These are phyloP conservation scores for Drosophila pseudotakahashii DNA, from an alignment of 2,888 invertebrate species.

Conservation along the genomic window DNA sequence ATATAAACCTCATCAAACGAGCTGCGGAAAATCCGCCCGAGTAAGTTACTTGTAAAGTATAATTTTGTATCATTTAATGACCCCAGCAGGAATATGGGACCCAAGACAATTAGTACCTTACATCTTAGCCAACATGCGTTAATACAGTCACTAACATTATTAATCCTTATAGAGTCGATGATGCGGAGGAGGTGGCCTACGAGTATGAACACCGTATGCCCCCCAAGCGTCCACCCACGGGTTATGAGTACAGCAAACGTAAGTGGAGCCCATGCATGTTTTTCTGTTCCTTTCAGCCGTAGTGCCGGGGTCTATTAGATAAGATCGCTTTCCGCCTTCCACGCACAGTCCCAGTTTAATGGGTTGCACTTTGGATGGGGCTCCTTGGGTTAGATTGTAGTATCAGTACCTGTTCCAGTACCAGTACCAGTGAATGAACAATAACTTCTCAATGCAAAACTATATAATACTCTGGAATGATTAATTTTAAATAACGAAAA, in stretches of 20 bases:
- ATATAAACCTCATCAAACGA: conserved; percentile 73
- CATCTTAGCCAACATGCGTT: conserved; percentile 4
- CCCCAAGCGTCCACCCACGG: conserved; percentile 60
- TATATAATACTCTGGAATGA: conserved; percentile 28
- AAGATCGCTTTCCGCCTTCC: background rate
- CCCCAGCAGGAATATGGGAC: conserved; percentile 19
- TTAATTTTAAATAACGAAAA: conserved; percentile 24
- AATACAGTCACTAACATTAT: background rate
- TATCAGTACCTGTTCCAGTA: conserved; percentile 1
- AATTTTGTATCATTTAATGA: conserved; percentile 58
- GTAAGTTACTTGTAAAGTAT: conserved; percentile 78
- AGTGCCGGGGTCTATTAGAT: conserved; percentile 5
- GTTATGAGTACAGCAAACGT: conserved; percentile 75
- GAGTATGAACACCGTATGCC: conserved; percentile 69
- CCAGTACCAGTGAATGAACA: conserved; percentile 13
- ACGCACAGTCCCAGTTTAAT: background rate
- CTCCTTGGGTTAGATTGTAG: conserved; percentile 28
- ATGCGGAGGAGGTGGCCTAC: conserved; percentile 66
- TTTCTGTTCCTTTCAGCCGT: background rate
- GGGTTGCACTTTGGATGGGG: conserved; percentile 27
- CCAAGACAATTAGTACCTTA: conserved; percentile 1
- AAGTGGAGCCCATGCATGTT: conserved; percentile 50
- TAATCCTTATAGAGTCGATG: conserved; percentile 58
- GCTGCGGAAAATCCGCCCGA: conserved; percentile 76
- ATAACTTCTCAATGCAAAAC: conserved; percentile 22